These are phyloP conservation scores for Emydura subglobosa DNA, from an alignment of 2,113 vertebrate genomes.

Conservation along the genomic window DNA sequence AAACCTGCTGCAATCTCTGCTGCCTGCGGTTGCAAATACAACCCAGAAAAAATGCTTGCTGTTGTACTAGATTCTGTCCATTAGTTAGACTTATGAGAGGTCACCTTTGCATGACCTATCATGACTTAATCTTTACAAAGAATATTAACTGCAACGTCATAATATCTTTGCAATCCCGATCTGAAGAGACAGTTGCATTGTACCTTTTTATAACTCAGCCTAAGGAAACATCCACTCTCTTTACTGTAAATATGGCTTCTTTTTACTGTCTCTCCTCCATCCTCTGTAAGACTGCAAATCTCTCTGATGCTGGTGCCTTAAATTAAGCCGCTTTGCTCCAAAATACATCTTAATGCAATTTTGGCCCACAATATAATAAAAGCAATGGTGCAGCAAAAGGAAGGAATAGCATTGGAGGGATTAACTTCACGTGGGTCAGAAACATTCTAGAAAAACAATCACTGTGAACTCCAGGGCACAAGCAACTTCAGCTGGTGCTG, in stretches of 20 bases:
- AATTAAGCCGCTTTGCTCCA: neutral
- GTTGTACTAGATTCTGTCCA: neutral
- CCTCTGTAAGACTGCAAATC: rapidly evolving
- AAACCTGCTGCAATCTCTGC: neutral
- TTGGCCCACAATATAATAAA: neutral
- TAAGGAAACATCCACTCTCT: neutral
- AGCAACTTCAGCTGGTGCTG: neutral
- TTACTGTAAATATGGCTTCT: neutral
- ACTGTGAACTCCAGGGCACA: rapidly evolving
- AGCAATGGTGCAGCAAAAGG: neutral
- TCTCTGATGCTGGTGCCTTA: neutral
- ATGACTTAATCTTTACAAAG: neutral
- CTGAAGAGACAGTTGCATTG: neutral
- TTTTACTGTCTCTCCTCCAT: too few relatives aligned
- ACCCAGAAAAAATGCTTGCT: neutral
- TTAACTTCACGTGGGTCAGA: neutral
- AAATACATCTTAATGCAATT: neutral
- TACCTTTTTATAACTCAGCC: neutral
- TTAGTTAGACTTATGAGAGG: neutral
- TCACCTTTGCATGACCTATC: neutral
- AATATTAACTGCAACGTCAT: neutral
- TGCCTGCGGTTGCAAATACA: neutral
- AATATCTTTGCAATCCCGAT: neutral
- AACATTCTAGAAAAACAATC: neutral
- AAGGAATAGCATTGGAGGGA: neutral